Conservation (phyloP, 2,888 invertebrate genomes). For the Drosophila ochracea region DNA sequence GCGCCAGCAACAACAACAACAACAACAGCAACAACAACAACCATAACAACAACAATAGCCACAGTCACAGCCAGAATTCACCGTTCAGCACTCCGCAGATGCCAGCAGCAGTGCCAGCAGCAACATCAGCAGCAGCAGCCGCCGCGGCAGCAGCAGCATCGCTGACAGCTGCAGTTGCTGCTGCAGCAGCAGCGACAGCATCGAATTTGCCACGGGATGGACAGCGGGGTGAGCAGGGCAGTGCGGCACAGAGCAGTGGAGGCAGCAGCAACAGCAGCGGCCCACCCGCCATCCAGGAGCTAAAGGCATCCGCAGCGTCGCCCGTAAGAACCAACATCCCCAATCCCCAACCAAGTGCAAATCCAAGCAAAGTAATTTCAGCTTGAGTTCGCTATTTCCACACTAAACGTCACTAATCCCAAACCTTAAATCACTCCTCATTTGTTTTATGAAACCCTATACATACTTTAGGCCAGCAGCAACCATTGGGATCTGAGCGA, state of each 20-base stretch:
- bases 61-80: slow-evolving; percentile 58
- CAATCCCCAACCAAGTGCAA: slow-evolving; percentile 65
- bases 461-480: slow-evolving; percentile 71
- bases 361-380: slow-evolving; percentile 82
- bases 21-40: slow-evolving; percentile 39
- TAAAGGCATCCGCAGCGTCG: slow-evolving; percentile 85
- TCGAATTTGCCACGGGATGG: slow-evolving; percentile 34
- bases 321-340: slow-evolving; percentile 85
- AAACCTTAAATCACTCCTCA: background rate
- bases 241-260: slow-evolving; percentile 16
- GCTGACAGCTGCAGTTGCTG: slow-evolving; percentile 61
- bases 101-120: slow-evolving; percentile 53
- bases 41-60: slow-evolving; percentile 41
- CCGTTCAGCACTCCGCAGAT: slow-evolving; percentile 70
- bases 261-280: slow-evolving; percentile 52
- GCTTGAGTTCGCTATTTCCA: slow-evolving; percentile 38
- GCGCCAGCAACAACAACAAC: slow-evolving; percentile 30
- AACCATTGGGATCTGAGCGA: slow-evolving; percentile 88
- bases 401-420: background rate
- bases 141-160: slow-evolving; percentile 66
- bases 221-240: slow-evolving; percentile 22
- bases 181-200: slow-evolving; percentile 60
- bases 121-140: slow-evolving; percentile 60
- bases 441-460: background rate
- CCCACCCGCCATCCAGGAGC: slow-evolving; percentile 85